Percentiles rank a stretch among this genome's conserved stretches.
phyloP scores from a whole-genome alignment of 2,113 vertebrate genomes.

The Pachycephala philippinensis region DNA sequence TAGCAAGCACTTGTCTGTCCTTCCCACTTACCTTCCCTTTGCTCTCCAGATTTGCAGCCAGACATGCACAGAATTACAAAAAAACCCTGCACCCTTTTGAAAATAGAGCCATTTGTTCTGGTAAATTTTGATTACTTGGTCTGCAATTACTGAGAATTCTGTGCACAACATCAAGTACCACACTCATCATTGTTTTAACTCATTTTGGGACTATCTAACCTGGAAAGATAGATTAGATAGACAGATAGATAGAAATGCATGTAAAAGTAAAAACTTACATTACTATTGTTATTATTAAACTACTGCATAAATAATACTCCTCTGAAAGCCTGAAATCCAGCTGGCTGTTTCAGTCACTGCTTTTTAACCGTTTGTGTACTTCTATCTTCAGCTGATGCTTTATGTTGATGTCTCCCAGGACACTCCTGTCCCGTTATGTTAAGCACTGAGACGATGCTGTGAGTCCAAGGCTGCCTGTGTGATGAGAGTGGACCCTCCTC shows the following conservation, averaged over 20 bases:
- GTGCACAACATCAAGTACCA: neutral
- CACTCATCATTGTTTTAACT: neutral
- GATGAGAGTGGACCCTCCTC: neutral
- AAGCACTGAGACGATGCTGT: neutral
- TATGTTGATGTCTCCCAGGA: neutral
- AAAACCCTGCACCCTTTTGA: accelerated
- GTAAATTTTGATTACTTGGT: neutral
- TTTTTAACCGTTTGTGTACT: neutral
- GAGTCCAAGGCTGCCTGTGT: neutral
- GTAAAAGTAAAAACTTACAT: neutral
- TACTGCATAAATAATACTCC: neutral
- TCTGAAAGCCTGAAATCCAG: neutral
- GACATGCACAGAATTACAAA: neutral
- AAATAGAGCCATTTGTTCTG: neutral
- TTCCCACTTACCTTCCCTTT: neutral
- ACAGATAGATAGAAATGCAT: neutral
- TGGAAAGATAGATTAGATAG: neutral
- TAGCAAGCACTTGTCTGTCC: neutral
- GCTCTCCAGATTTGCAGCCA: neutral
- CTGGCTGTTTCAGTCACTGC: neutral
- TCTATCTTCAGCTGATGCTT: neutral
- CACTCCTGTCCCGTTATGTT: neutral
- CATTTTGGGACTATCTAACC: neutral
- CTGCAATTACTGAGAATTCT: neutral
- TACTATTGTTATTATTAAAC: neutral